Percentiles rank a stretch among this genome's conserved stretches.
Conservation (phyloP, 1,140 invertebrate genomes). For the Lucilia cuprina region DNA sequence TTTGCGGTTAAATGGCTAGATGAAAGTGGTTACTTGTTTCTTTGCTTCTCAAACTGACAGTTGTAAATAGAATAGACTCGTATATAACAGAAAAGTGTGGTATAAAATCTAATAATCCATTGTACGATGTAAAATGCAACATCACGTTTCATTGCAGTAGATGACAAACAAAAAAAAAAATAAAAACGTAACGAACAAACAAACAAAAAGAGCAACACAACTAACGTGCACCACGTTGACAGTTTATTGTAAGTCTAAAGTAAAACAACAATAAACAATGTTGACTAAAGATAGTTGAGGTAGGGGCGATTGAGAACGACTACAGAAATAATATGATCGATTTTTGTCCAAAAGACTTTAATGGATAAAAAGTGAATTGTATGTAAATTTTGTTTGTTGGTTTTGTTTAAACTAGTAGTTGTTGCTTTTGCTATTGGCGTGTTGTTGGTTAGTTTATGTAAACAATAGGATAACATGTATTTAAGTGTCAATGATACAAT, state of each 20-base stretch:
- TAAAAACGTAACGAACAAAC: background rate
- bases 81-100: background rate
- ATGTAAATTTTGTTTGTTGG: background rate
- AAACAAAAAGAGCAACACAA: too few species aligned
- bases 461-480: conserved; percentile 28
- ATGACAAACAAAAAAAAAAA: background rate
- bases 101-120: background rate
- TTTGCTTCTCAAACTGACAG: background rate
- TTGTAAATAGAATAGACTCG: background rate
- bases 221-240: background rate
- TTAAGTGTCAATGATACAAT: background rate
- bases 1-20: background rate
- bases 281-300: too few species aligned
- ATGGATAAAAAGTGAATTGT: background rate
- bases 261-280: background rate
- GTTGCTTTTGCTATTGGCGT: background rate
- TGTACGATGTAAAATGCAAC: conserved; percentile 6
- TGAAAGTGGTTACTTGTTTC: background rate
- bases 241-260: background rate
- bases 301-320: background rate
- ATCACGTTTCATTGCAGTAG: conserved; percentile 10
- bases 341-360: background rate
- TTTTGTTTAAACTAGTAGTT: background rate
- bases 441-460: conserved; percentile 21
- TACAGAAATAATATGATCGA: background rate